Evolutionary conservation across 1,140 invertebrate genomes (phyloP), one percentile per base, ranked within the genome.

Genomic region (Ladona fulva): DNA sequence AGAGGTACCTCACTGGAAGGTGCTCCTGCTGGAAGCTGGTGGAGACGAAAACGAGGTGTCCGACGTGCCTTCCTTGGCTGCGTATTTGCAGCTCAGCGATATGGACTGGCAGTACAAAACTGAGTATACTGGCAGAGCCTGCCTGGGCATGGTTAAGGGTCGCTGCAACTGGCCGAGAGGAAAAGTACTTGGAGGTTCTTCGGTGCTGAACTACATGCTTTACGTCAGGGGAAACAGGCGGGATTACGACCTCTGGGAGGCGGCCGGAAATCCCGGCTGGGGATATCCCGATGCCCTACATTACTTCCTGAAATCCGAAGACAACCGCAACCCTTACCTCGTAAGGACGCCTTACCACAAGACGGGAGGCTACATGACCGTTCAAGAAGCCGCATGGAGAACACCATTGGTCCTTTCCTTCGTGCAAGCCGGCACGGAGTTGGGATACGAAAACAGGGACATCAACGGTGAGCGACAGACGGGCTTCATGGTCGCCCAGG

Each of bases 121-220:
- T 0, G 94, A 96, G 80, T 93, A 95, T 0, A 96, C 94, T 42
- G 90, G 91, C 74, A 90, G 90, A 79, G 92, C 94, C 0, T 95
- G 94, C 80, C 85, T 95, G 74, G 94, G 90, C 12, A 80, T 81
- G 75, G 78, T 91, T 80, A 90, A 91, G 75, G 89, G 90, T 74
- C 87, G 92, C 44, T 95, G 93, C 83, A 94, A 93, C 81, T 95
- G 93, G 93, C 93, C 94, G 0, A 84, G 93, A 59, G 94, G 93
- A 14, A 95, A 94, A 82, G 92, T 95, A 0, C 85, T 96, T 0
- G 97, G 96, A 0, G 97, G 97, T 0, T 95, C 94, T 0, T 94
- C 93, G 74, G 94, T 95, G 0, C 86, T 98, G 0, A 98, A 99
- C 83, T 97, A 97, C 81, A 97, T 99, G 97, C 89, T 97, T 0